phyloP scores from a whole-genome alignment of 2,888 invertebrate genomes.

The Lithosia quadra region DNA sequence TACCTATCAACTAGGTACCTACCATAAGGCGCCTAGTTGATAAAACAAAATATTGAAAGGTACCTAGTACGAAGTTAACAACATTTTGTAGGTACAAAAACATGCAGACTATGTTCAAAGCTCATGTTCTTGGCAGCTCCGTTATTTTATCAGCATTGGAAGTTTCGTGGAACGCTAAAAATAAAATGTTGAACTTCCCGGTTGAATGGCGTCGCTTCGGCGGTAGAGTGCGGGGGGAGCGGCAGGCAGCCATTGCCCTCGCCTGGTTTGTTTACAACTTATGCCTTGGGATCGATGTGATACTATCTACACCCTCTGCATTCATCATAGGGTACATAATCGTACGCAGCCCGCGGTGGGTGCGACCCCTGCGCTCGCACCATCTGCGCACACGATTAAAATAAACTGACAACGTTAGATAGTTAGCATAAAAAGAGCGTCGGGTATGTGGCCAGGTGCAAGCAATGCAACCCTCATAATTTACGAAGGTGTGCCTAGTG shows the following conservation, averaged over 20 bases:
- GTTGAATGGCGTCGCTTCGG: conserved; percentile 83
- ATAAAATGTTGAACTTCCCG: conserved; percentile 85
- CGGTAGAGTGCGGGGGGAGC: conserved; percentile 79
- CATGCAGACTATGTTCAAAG: conserved; percentile 31
- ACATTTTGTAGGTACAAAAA: neutral
- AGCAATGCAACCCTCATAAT: conserved; percentile 70
- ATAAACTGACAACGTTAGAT: conserved; percentile 81
- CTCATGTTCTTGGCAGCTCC: conserved; percentile 33
- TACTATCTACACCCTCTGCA: conserved; percentile 71
- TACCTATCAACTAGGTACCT: no score
- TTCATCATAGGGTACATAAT: conserved; percentile 72
- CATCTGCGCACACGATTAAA: conserved; percentile 83
- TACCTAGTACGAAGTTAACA: no score
- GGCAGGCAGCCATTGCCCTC: conserved; percentile 85
- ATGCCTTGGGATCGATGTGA: conserved; percentile 58
- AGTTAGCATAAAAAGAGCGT: conserved; percentile 72
- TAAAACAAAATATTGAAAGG: no score
- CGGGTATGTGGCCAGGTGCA: conserved; percentile 76
- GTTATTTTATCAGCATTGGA: conserved; percentile 63
- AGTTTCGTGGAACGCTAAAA: conserved; percentile 80
- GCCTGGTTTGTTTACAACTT: conserved; percentile 85
- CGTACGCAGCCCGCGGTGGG: conserved; percentile 42
- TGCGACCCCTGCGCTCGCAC: conserved; percentile 77
- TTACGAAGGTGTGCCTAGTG: conserved; percentile 71
- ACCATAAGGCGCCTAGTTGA: no score